These are phyloP conservation scores for Ascidia mentula DNA, from an alignment of 23 tunicate species.

Conservation along the genomic window DNA sequence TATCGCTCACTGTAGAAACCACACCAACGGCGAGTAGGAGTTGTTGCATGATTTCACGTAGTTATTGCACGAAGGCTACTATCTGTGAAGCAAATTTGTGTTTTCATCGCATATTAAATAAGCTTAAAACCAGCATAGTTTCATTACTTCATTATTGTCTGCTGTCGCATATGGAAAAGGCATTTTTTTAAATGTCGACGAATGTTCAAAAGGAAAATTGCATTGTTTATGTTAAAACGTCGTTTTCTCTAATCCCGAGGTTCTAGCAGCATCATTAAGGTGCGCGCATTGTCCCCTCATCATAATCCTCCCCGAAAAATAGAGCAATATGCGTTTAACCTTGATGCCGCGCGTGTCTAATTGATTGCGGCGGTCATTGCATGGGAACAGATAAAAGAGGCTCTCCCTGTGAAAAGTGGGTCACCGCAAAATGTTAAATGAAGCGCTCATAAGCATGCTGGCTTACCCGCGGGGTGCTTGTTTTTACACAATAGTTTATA, in stretches of 20 bases:
- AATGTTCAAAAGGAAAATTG: too few species aligned
- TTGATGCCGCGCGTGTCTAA: not conserved
- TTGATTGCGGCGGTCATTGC: not conserved
- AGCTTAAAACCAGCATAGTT: too few species aligned
- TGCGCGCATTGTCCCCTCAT: not conserved
- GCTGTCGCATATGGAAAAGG: too few species aligned
- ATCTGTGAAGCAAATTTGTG: too few species aligned
- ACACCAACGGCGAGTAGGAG: too few species aligned
- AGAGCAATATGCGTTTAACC: slow-evolving; percentile 5
- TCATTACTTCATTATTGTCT: too few species aligned
- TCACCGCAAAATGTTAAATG: not conserved
- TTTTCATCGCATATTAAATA: too few species aligned
- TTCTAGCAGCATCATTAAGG: not conserved
- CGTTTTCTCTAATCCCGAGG: not conserved
- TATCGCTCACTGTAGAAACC: too few species aligned
- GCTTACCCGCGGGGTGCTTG: not conserved
- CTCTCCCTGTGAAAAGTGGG: not conserved
- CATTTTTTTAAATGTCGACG: too few species aligned
- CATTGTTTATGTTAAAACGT: too few species aligned
- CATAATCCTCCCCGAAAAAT: not conserved
- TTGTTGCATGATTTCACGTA: too few species aligned
- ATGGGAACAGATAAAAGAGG: not conserved
- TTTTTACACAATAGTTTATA: not conserved
- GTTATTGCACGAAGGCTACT: too few species aligned
- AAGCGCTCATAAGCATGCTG: not conserved